phyloP scores from a whole-genome alignment of 2,888 invertebrate species.

The Tenthredo amoena region DNA sequence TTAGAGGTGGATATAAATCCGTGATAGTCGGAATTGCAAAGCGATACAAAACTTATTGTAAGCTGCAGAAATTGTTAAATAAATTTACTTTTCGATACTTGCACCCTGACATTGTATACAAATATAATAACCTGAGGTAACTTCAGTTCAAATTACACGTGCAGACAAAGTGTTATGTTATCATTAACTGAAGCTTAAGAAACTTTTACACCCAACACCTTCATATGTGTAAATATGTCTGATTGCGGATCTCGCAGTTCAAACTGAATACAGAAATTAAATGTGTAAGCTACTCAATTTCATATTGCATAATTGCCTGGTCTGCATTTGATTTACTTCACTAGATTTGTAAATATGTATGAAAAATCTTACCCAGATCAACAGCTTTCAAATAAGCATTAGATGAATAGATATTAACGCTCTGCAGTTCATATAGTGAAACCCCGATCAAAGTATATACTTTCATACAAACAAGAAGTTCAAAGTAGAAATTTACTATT shows the following conservation, averaged over 20 bases:
- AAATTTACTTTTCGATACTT: background rate
- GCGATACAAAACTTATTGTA: background rate
- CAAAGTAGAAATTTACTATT: too few species aligned
- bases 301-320: background rate
- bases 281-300: background rate
- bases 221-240: background rate
- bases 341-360: background rate
- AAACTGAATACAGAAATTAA: constrained; percentile 2
- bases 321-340: background rate
- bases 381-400: too few species aligned
- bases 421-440: too few species aligned
- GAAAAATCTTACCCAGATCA: too few species aligned
- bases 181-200: background rate
- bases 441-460: too few species aligned
- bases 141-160: constrained; percentile 6
- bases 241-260: background rate
- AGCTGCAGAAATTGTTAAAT: background rate
- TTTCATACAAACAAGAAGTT: too few species aligned
- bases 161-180: background rate
- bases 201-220: background rate
- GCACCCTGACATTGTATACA: background rate
- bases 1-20: background rate
- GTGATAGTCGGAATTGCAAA: constrained; percentile 12
- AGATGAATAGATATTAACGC: too few species aligned
- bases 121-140: background rate